Evolutionary conservation across 1,140 invertebrate genomes (phyloP).

Genomic region (Hyposmocoma kahamanoa): DNA sequence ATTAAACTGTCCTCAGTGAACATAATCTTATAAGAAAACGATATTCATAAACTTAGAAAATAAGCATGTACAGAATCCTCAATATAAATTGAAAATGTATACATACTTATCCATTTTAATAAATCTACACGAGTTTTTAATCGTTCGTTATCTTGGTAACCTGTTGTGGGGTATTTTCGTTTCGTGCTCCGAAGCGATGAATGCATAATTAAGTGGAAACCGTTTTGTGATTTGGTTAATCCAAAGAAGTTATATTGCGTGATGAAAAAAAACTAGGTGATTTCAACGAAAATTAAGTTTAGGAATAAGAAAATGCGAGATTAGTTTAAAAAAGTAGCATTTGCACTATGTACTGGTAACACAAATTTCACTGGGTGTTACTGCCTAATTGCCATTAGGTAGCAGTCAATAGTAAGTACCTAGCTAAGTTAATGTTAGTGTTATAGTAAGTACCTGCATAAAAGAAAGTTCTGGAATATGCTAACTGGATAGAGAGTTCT

Average conservation of each 20-base stretch:
- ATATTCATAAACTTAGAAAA: too few relatives aligned
- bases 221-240: constrained; percentile 58
- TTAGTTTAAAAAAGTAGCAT: not conserved
- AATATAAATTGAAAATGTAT: too few relatives aligned
- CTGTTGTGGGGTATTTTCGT: constrained; percentile 62
- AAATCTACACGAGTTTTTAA: constrained; percentile 43
- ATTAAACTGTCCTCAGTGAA: too few relatives aligned
- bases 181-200: constrained; percentile 60
- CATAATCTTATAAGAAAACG: too few relatives aligned
- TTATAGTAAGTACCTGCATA: not conserved
- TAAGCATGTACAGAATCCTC: too few relatives aligned
- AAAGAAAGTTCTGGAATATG: not conserved
- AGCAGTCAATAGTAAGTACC: too few relatives aligned
- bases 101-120: too few relatives aligned
- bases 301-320: not conserved
- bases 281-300: not conserved
- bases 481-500: not conserved
- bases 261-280: constrained; percentile 1
- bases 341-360: not conserved
- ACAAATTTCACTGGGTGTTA: too few relatives aligned
- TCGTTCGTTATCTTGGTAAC: constrained; percentile 56
- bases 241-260: constrained; percentile 19
- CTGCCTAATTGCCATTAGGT: too few relatives aligned
- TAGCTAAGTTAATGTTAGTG: too few relatives aligned
- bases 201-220: constrained; percentile 70